phyloP scores from a whole-genome alignment of 2,888 invertebrate genomes.

The Dryobotodes eremita region DNA sequence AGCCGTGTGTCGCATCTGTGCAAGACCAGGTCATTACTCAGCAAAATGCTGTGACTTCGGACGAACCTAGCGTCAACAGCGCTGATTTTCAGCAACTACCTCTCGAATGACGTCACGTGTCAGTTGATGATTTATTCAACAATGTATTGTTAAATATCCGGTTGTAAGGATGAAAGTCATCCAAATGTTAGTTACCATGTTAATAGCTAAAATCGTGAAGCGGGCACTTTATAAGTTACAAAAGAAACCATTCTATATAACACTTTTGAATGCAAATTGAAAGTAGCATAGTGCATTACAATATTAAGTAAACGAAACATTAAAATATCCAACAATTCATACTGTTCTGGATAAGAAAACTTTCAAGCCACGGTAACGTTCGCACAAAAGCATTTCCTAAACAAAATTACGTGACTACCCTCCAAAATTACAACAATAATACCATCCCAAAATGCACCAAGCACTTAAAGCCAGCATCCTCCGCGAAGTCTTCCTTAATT shows the following conservation, averaged over 20 bases:
- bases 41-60: too few relatives aligned
- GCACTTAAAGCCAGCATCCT: conserved; percentile 11
- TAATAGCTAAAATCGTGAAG: neutral
- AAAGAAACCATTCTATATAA: neutral
- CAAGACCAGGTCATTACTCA: too few relatives aligned
- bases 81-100: too few relatives aligned
- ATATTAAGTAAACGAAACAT: conserved; percentile 7
- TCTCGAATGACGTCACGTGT: too few relatives aligned
- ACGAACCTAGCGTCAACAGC: too few relatives aligned
- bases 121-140: too few relatives aligned
- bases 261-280: neutral
- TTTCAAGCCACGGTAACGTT: conserved; percentile 19
- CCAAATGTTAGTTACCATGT: neutral
- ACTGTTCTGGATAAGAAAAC: neutral
- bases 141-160: neutral
- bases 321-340: neutral
- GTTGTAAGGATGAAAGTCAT: neutral
- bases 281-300: neutral
- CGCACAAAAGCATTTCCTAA: conserved; percentile 22
- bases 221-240: too few relatives aligned
- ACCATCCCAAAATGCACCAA: conserved; percentile 37
- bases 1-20: too few relatives aligned
- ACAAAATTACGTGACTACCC: conserved; percentile 35
- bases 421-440: conserved; percentile 25
- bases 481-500: conserved; percentile 39